Evolutionary conservation across 2,113 vertebrate species (phyloP).

Genomic region (Dendrocopos noguchii): DNA sequence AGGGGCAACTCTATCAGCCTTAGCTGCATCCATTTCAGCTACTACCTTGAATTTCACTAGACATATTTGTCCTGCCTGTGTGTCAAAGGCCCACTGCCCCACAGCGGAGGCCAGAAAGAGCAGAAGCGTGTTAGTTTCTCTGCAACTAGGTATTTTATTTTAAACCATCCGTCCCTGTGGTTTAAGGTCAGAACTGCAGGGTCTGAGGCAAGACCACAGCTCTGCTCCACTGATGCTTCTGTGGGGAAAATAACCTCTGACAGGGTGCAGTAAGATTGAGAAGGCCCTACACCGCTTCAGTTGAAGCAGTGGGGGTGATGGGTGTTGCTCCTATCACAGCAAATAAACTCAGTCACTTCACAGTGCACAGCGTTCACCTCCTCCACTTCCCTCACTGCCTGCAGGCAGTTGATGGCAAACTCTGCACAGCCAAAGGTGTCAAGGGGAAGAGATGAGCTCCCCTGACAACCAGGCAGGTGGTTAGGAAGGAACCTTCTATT

Average conservation of each 20-base stretch:
- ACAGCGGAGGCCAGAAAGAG: not conserved
- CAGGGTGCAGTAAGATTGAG: not conserved
- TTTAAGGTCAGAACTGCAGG: not conserved
- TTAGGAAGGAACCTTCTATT: not conserved
- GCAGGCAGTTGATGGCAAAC: not conserved
- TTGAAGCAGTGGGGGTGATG: not conserved
- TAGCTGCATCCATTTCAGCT: not conserved
- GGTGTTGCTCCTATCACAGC: not conserved
- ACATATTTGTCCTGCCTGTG: not conserved
- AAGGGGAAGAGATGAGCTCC: not conserved
- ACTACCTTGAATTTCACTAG: not conserved
- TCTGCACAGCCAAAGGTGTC: not conserved
- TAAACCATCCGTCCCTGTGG: not conserved
- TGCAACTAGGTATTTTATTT: not conserved
- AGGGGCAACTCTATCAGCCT: not conserved
- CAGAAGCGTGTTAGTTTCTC: not conserved
- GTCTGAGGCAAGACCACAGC: not conserved
- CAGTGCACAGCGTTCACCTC: not conserved
- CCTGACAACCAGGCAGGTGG: constrained; percentile 32
- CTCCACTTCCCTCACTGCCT: fast-evolving
- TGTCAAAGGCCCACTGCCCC: not conserved
- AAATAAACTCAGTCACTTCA: not conserved
- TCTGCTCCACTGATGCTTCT: not conserved
- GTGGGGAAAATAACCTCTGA: not conserved
- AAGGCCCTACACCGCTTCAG: not conserved